phyloP scores from a whole-genome alignment of 2,888 invertebrate genomes.

The Fragum fragum region DNA sequence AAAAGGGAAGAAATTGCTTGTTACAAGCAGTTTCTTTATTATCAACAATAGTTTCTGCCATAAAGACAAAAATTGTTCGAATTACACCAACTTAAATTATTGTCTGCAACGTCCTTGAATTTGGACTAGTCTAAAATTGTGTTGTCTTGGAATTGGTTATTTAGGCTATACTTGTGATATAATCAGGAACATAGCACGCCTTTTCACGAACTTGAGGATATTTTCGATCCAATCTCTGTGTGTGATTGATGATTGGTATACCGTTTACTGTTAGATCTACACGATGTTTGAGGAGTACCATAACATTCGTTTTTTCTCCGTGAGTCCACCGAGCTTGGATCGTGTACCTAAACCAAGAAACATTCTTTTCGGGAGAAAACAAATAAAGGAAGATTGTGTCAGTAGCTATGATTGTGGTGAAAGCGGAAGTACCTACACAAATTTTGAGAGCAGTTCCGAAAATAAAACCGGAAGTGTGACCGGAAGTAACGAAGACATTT shows the following conservation, averaged over 20 bases:
- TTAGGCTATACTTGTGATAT: neutral
- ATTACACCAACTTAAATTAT: too few relatives aligned
- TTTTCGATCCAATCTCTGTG: neutral
- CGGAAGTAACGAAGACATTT: slow-evolving; percentile 12
- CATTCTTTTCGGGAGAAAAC: slow-evolving; percentile 2
- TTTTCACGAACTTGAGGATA: neutral
- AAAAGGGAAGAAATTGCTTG: slow-evolving; percentile 9
- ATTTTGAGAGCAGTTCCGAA: slow-evolving; percentile 5
- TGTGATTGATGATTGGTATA: neutral
- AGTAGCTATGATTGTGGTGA: neutral
- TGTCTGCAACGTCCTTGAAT: too few relatives aligned
- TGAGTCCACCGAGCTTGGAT: slow-evolving; percentile 27
- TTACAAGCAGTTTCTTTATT: slow-evolving; percentile 6
- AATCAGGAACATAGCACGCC: neutral
- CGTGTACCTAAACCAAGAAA: slow-evolving; percentile 16
- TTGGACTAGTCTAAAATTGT: too few relatives aligned
- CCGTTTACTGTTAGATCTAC: neutral
- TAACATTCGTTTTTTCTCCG: slow-evolving; percentile 21
- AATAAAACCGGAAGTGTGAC: neutral
- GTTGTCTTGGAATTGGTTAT: too few relatives aligned
- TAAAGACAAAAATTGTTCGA: too few relatives aligned
- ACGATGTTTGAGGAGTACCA: slow-evolving; percentile 11
- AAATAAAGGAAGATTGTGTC: neutral
- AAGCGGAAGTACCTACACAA: neutral
- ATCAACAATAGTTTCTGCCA: too few relatives aligned